A percentile compares a stretch with the other conserved stretches of the same genome.
phyloP scores from a whole-genome alignment of 2,888 invertebrate genomes.

The Philonicus albiceps region DNA sequence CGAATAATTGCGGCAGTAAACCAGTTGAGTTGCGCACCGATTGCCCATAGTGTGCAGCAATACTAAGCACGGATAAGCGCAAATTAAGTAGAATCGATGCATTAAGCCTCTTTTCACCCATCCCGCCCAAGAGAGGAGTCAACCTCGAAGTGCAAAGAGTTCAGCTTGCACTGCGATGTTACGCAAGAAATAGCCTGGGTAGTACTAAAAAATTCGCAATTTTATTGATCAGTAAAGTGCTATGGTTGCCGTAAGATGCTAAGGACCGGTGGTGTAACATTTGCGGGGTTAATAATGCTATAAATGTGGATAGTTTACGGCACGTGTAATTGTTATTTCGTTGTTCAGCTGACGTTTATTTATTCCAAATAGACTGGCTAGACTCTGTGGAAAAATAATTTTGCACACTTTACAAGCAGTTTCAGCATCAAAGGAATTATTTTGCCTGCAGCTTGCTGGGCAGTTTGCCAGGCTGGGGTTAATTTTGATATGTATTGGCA shows the following conservation, averaged over 20 bases:
- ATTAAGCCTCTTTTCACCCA: not conserved
- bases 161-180: not conserved
- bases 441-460: not conserved
- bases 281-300: slow-evolving; percentile 34
- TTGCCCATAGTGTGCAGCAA: not conserved
- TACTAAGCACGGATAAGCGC: not conserved
- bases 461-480: not conserved
- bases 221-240: slow-evolving; percentile 8
- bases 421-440: not conserved
- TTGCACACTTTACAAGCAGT: not conserved
- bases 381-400: not conserved
- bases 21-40: not conserved
- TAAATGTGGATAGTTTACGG: slow-evolving; percentile 37
- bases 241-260: not conserved
- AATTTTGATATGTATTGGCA: not conserved
- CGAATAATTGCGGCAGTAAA: slow-evolving; percentile 13
- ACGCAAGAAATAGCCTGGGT: not conserved
- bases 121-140: not conserved
- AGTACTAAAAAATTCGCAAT: not conserved
- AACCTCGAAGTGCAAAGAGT: not conserved
- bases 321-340: slow-evolving; percentile 32
- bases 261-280: slow-evolving; percentile 1
- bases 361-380: slow-evolving; percentile 2
- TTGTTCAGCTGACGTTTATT: slow-evolving; percentile 29
- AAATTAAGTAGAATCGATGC: not conserved